phyloP scores from a whole-genome alignment of 2,797 vertebrate genomes.

The Muscicapa striata region DNA sequence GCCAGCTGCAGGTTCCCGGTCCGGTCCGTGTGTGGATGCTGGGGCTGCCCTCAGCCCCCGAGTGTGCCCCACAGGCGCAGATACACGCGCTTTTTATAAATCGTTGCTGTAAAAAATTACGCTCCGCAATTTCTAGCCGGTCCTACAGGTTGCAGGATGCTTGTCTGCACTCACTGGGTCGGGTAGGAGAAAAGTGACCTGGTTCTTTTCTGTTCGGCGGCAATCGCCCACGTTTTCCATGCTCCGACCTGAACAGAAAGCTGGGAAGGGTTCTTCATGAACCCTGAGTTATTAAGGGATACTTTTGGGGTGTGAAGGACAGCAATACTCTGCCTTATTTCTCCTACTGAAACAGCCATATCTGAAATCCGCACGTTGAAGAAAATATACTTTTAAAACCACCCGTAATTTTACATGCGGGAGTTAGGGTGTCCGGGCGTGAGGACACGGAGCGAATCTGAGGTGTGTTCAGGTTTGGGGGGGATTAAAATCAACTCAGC shows the following conservation, averaged over 20 bases:
- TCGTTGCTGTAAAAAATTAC: background rate
- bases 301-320: background rate
- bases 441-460: background rate
- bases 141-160: background rate
- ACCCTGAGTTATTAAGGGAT: background rate
- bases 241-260: background rate
- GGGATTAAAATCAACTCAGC: background rate
- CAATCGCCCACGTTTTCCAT: rapidly evolving
- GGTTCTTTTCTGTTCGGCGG: rapidly evolving
- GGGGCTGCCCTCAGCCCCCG: rapidly evolving
- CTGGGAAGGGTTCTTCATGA: background rate
- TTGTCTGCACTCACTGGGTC: background rate
- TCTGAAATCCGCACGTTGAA: background rate
- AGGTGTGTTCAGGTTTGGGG: background rate
- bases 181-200: background rate
- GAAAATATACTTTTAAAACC: background rate
- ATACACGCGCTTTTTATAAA: background rate
- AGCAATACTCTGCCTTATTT: background rate
- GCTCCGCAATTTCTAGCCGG: rapidly evolving
- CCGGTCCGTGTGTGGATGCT: rapidly evolving
- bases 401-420: rapidly evolving
- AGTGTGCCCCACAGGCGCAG: rapidly evolving
- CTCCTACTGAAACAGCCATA: rapidly evolving
- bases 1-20: rapidly evolving
- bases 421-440: background rate